phyloP scores from a whole-genome alignment of 2,113 vertebrate genomes.

The Aix galericulata region DNA sequence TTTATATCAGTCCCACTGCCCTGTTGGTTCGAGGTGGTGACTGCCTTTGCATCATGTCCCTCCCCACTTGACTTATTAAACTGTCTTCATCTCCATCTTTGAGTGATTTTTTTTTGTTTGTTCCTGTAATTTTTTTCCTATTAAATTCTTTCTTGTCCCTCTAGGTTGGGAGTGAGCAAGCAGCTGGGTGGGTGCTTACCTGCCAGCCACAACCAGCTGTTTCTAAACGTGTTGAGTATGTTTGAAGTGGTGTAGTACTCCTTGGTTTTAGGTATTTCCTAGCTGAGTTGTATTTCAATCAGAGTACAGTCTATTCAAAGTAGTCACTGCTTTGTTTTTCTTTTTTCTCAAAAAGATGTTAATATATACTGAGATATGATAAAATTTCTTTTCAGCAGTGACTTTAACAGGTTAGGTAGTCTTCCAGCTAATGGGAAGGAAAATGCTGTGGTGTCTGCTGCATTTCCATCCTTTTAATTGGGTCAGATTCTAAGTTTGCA shows the following conservation, averaged over 20 bases:
- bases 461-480: neutral
- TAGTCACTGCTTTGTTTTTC: neutral
- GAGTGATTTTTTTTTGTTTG: neutral
- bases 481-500: neutral
- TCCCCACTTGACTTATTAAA: neutral
- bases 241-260: neutral
- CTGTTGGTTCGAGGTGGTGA: neutral
- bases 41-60: neutral
- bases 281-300: neutral
- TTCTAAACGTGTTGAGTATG: neutral
- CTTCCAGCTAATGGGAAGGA: neutral
- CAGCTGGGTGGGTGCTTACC: neutral
- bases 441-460: neutral
- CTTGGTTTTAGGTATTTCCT: neutral
- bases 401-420: neutral
- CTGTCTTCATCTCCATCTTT: neutral
- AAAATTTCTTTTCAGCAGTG: neutral
- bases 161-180: neutral
- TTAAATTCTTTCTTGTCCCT: neutral
- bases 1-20: neutral
- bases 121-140: neutral
- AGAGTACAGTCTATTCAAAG: neutral
- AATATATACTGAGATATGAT: neutral
- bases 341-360: neutral
- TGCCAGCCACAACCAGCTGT: neutral